Evolutionary conservation across 2,113 vertebrate genomes (phyloP).

Genomic region (Lycocorax pyrrhopterus): DNA sequence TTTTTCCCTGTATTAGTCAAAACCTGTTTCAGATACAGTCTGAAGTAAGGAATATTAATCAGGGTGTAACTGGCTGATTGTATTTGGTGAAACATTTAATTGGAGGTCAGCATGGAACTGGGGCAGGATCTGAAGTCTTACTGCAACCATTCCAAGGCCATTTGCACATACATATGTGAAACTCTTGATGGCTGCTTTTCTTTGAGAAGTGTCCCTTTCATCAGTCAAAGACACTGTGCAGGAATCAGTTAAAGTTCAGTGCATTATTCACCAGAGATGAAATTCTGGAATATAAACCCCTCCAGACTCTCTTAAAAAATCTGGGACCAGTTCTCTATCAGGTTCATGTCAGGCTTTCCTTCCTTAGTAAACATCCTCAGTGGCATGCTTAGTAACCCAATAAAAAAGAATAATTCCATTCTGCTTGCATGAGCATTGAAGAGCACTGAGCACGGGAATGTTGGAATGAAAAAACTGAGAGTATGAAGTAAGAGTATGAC

Average conservation of each 20-base stretch:
- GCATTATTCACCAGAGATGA: constrained; percentile 50
- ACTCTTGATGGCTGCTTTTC: constrained; percentile 10
- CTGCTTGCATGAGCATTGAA: constrained; percentile 9
- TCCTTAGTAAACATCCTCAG: constrained; percentile 54
- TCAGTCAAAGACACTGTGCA: constrained; percentile 52
- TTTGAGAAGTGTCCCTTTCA: constrained; percentile 57
- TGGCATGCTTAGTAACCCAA: constrained; percentile 10
- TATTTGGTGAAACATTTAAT: constrained; percentile 63
- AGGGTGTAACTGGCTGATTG: constrained; percentile 12
- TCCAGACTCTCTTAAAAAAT: constrained; percentile 58
- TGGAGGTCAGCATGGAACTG: constrained; percentile 6
- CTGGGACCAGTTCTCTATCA: constrained; percentile 25
- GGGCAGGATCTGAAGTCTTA: neutral
- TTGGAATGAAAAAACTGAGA: neutral
- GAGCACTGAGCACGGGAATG: neutral
- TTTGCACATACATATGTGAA: constrained; percentile 12
- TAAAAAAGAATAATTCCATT: constrained; percentile 41
- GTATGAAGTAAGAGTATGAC: neutral
- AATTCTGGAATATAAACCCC: constrained; percentile 59
- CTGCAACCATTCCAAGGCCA: neutral
- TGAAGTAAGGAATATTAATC: constrained; percentile 51
- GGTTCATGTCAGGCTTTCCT: constrained; percentile 50
- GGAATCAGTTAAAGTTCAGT: constrained; percentile 58
- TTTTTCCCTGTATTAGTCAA: neutral
- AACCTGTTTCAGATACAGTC: neutral